These are phyloP conservation scores for Chrysochloris asiatica DNA, from an alignment of 2,113 vertebrate species.

Conservation along the genomic window DNA sequence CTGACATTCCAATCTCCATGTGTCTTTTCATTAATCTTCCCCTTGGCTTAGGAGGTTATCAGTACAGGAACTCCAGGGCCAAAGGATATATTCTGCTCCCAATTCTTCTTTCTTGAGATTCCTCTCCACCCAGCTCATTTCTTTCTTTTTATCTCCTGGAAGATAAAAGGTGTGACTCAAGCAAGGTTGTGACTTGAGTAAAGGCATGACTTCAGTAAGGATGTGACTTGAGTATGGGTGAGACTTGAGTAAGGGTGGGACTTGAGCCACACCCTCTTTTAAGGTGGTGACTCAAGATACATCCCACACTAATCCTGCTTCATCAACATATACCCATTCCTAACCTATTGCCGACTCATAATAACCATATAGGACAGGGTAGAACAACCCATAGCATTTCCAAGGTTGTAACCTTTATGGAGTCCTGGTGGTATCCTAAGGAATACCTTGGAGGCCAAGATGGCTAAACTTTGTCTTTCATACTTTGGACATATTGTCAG, in stretches of 20 bases:
- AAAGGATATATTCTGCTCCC: not conserved
- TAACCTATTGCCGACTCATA: too few relatives aligned
- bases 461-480: too few relatives aligned
- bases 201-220: not conserved
- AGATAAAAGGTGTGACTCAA: not conserved
- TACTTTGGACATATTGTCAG: too few relatives aligned
- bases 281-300: not conserved
- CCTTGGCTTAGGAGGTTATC: not conserved
- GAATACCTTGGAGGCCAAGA: too few relatives aligned
- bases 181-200: not conserved
- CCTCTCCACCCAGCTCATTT: not conserved
- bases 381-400: too few relatives aligned
- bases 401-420: too few relatives aligned
- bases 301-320: not conserved
- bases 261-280: not conserved
- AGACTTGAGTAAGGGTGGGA: not conserved
- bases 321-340: not conserved
- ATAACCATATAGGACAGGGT: too few relatives aligned
- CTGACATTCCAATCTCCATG: not conserved
- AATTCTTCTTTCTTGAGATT: not conserved
- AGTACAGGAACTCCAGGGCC: not conserved
- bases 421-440: too few relatives aligned
- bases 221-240: too few relatives aligned
- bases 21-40: not conserved
- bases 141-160: not conserved